Conservation (phyloP, 2,888 invertebrate genomes). For the Hypercompe scribonia region DNA sequence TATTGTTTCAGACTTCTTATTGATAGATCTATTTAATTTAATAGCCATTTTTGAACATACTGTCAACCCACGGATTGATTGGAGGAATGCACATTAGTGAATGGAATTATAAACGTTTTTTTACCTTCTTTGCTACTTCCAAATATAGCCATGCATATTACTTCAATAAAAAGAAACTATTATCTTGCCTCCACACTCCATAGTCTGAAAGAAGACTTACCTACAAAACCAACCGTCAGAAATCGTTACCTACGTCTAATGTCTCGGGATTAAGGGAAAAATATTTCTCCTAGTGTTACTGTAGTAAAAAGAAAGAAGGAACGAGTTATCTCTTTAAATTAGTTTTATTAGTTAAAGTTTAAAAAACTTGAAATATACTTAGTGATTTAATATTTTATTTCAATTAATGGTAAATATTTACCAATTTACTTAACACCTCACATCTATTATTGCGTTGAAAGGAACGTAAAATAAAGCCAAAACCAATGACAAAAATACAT, state of each 20-base stretch:
- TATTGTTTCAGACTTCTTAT: too few relatives aligned
- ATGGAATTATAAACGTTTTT: conserved; percentile 45
- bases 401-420: background rate
- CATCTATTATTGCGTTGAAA: conserved; percentile 16
- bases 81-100: conserved; percentile 54
- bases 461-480: conserved; percentile 29
- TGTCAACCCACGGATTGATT: conserved; percentile 19
- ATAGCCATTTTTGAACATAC: background rate
- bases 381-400: background rate
- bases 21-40: too few relatives aligned
- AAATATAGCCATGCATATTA: conserved; percentile 46
- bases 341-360: background rate
- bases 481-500: conserved; percentile 7
- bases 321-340: too few relatives aligned
- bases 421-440: too few relatives aligned
- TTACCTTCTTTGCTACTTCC: conserved; percentile 47
- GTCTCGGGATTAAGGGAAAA: too few relatives aligned
- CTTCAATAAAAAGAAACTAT: conserved; percentile 41
- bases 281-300: too few relatives aligned
- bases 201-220: too few relatives aligned
- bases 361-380: background rate
- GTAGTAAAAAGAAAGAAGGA: too few relatives aligned
- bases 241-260: too few relatives aligned
- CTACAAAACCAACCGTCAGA: too few relatives aligned
- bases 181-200: too few relatives aligned